Conservation (phyloP, 2,888 invertebrate genomes). For the Ariolimax columbianus region DNA sequence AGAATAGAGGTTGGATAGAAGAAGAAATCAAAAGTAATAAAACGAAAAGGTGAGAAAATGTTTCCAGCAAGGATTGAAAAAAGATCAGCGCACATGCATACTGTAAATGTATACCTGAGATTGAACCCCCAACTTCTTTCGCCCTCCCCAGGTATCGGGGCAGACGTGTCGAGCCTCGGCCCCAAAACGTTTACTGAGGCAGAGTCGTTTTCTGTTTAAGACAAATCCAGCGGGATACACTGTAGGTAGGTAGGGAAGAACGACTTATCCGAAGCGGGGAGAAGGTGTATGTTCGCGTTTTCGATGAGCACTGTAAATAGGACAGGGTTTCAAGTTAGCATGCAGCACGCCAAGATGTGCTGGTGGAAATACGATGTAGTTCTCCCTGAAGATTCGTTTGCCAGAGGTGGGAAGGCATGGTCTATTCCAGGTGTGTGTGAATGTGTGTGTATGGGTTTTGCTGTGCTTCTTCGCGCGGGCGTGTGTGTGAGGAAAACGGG, state of each 20-base stretch:
- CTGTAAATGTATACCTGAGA: background rate
- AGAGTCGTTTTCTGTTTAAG: background rate
- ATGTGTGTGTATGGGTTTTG: background rate
- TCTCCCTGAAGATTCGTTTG: background rate
- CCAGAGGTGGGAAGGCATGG: background rate
- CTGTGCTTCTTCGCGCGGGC: too few species aligned
- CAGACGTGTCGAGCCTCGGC: background rate
- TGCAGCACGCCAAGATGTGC: background rate
- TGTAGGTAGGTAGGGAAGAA: background rate
- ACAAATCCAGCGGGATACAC: background rate
- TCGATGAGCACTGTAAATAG: background rate
- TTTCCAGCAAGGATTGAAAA: background rate
- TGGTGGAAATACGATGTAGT: background rate
- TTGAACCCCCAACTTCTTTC: background rate
- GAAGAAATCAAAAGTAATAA: background rate
- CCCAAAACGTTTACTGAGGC: background rate
- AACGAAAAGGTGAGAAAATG: background rate
- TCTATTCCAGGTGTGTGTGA: constrained; percentile 2
- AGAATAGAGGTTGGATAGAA: too few species aligned
- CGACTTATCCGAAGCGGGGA: background rate
- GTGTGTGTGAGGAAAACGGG: too few species aligned
- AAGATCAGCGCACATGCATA: background rate
- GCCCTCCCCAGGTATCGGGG: background rate
- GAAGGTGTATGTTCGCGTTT: background rate
- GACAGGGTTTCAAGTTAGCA: background rate